Evolutionary conservation across 23 tunicate species (phyloP), one percentile per base, ranked within the genome.

Genomic region (Trididemnum clinides): DNA sequence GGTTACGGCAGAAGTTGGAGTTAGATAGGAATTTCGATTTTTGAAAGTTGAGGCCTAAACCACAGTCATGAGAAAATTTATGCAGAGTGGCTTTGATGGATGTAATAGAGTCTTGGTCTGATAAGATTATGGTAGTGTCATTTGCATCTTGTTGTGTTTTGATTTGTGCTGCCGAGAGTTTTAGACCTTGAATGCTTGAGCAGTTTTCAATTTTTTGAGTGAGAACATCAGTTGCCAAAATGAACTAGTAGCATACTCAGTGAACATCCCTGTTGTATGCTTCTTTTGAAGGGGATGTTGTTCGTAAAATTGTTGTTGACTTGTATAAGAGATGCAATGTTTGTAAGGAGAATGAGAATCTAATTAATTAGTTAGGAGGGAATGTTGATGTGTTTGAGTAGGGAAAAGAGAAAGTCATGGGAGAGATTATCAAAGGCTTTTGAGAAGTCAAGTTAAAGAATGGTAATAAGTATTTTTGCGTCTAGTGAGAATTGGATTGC

Each of bases 241-340:
- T 63, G 23, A 63, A 63, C n/a, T 6, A 63, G 26, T 10, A 63
- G 71, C 71, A 63, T 63, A n/a, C 71, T 63, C 71, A 63, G 23
- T 5, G 71, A 22, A 25, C 71, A 63, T 15, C 71, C 71, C 23
- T 63, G 71, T 15, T 22, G 71, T 5, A 63, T 25, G 18, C 71
- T 22, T 21, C 22, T 10, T 10, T 18, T n/a, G 23, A 63, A 5
- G 7, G 71, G 71, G 6, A 63, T 63, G 6, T 10, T 5, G 6
- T 63, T 7, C 18, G 71, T n/a, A 63, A 63, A 22, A n/a, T 25
- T 22, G 6, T 25, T 6, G 28, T 21, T 25, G 7, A 25, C 28
- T 63, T 63, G 71, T 5, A 63, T n/a, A 5, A 10, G 5, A 25
- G 71, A 18, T 25, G 7, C 7, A n/a, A 25, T 21, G 28, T 63